Base-by-base conservation (phyloP, 2,888 invertebrate species). In the Achlya flavicornis region DNA sequence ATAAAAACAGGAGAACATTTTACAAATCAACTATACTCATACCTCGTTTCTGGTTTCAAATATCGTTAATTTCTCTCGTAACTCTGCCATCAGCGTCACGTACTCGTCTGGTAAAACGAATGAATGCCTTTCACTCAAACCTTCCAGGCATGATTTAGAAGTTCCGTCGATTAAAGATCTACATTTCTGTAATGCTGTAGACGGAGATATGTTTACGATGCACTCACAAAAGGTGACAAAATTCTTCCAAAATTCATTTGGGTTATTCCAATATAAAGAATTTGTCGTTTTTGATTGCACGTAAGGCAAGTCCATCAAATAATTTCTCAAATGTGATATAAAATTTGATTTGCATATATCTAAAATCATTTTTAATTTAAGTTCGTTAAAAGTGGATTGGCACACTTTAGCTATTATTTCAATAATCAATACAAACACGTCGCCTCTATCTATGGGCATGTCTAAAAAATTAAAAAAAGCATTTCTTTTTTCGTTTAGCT, bases 401-500 rank as follows among this genome's bases (percentile, higher is more conserved):
- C 87, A 86, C 4, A 90, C 75, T 82, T 91, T 93, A 3, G 86
- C 79, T 64, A 94, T 70, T 63, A 94, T 79, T 78, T 84, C 75
- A n/a, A 94, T 70, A 14, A 93, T 74, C 14, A 94, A 71, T 16
- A 88, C 80, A 68, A 84, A 85, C 32, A 86, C 68, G 73, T 94
- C 94, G 3, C 70, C 72, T 64, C 74, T 81, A 5, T 85, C 77
- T 16, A 85, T 81, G 2, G 81, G 79, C 14, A 79, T 76, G 43
- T 86, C 72, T 57, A 92, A 61, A 14, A 92, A 66, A n/a, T 85
- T 78, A 16, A 80, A 70, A 66, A 94, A 90, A 4, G 79, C 81
- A 8, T 76, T 74, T 72, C 78, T 86, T 63, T 83, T 86, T 61
- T 80, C 73, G 26, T 84, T 83, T 0, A 94, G 68, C 68, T 83